Base-by-base conservation (phyloP, 2,888 invertebrate species). In the Mystacides longicornis region DNA sequence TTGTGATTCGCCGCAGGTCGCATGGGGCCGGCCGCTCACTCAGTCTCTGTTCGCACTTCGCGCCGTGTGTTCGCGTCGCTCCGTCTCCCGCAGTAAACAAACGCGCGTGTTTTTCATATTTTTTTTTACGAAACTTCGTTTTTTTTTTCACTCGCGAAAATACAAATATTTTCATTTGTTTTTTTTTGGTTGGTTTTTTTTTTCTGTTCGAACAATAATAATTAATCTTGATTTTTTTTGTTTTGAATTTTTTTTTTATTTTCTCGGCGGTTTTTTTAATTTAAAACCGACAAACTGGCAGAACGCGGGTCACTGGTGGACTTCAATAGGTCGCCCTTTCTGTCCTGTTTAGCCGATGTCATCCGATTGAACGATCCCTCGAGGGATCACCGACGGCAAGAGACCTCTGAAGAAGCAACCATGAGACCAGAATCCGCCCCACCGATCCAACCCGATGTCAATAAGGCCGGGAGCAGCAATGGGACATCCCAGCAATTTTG, bases 401-500 rank as follows among this genome's bases (percentile, higher is more conserved):
- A 64, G 65, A 67, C 65, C 65, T 67, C 65, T 68, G 63, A 67
- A 69, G 50, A 52, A 20, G 11, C 43, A 16, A 33, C 21, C 22
- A 37, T 51, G 50, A 47, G 58, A 42, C 49, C 59, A 2, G 47
- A 55, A 62, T 52, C 54, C 54, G 55, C n/a, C 65, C 66, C 16
- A 37, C 50, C 60, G 56, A 65, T 23, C n/a, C 48, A 54, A 22
- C 23, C 42, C 51, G 47, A 47, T 31, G 49, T 49, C 50, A 54
- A 49, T 33, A 20, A 47, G 49, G 52, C 27, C 43, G 46, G 27
- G 45, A 16, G 37, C 3, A 54, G 46, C 27, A 19, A 46, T 37
- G 46, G 16, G 33, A 57, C 54, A 1, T 85, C 86, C 68, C 91
- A 91, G 78, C 91, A 92, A 71, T 93, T 92, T 75, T 93, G 92